A percentile compares a stretch with the other conserved stretches of the same genome.
Conservation (phyloP, 2,113 vertebrate genomes). For the Anolis carolinensis region DNA sequence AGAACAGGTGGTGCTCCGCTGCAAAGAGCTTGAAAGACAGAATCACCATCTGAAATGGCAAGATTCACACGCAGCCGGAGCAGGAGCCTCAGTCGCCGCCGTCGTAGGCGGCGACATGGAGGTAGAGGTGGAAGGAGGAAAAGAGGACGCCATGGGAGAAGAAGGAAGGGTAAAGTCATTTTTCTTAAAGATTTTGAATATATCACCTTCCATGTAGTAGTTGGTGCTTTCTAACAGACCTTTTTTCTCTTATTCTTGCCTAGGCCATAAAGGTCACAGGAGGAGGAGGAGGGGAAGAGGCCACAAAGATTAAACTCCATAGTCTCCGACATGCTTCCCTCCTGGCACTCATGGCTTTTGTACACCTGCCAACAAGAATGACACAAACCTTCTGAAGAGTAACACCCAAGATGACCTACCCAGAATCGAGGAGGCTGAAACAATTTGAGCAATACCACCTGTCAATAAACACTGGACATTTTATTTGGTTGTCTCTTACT, state of each 20-base stretch:
- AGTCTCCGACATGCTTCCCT: background rate
- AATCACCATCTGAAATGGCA: constrained; percentile 26
- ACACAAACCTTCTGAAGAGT: constrained; percentile 11
- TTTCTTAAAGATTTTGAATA: background rate
- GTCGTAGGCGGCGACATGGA: constrained; percentile 8
- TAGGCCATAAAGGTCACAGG: background rate
- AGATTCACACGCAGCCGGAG: constrained; percentile 34
- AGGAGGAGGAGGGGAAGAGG: constrained; percentile 1
- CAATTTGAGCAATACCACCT: constrained; percentile 32
- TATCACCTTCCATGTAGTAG: background rate
- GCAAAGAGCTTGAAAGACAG: constrained; percentile 24
- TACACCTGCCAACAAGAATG: background rate
- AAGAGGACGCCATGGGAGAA: background rate
- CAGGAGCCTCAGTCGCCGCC: constrained; percentile 28
- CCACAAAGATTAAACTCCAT: background rate
- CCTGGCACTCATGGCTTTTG: background rate
- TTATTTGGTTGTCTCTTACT: background rate
- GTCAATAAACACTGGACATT: constrained; percentile 24
- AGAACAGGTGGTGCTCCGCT: constrained; percentile 35
- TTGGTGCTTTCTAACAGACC: background rate
- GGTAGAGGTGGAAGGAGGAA: constrained; percentile 18
- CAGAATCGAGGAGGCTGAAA: constrained; percentile 18
- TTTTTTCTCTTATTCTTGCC: background rate
- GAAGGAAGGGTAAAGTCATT: background rate
- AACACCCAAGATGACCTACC: background rate